phyloP scores from a whole-genome alignment of 2,888 invertebrate genomes.

The Priocnemis perturbator region DNA sequence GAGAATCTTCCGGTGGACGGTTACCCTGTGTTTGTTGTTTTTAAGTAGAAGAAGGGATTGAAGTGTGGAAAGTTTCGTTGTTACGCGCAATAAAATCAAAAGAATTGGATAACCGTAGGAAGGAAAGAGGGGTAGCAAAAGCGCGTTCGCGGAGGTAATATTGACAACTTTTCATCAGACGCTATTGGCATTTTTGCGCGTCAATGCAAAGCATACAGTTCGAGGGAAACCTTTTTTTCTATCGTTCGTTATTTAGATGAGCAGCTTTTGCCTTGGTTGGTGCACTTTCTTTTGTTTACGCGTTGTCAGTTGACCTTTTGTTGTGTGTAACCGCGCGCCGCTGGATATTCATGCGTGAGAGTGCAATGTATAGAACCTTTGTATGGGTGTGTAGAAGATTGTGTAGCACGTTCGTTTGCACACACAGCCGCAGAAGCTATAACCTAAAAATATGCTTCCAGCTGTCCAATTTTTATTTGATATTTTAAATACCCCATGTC shows the following conservation, averaged over 20 bases:
- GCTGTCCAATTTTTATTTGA: constrained; percentile 59
- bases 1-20: constrained; percentile 47
- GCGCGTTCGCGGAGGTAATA: constrained; percentile 71
- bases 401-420: constrained; percentile 60
- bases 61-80: constrained; percentile 37
- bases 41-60: constrained; percentile 38
- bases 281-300: constrained; percentile 71
- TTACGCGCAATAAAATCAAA: constrained; percentile 24
- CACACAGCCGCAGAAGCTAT: constrained; percentile 57
- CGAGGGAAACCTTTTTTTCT: constrained; percentile 29
- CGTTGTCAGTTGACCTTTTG: constrained; percentile 72
- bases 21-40: constrained; percentile 43
- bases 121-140: constrained; percentile 67
- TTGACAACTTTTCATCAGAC: constrained; percentile 70
- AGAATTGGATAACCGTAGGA: constrained; percentile 46
- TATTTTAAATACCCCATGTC: neutral
- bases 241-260: constrained; percentile 30
- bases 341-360: constrained; percentile 56
- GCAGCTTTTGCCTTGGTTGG: constrained; percentile 40
- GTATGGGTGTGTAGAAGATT: constrained; percentile 53
- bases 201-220: constrained; percentile 36
- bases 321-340: constrained; percentile 70
- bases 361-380: constrained; percentile 53
- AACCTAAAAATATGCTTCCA: constrained; percentile 68
- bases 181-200: constrained; percentile 59